Percentiles rank a stretch among this genome's conserved stretches.
phyloP scores from a whole-genome alignment of 2,113 vertebrate species.

The Emydura subglobosa region DNA sequence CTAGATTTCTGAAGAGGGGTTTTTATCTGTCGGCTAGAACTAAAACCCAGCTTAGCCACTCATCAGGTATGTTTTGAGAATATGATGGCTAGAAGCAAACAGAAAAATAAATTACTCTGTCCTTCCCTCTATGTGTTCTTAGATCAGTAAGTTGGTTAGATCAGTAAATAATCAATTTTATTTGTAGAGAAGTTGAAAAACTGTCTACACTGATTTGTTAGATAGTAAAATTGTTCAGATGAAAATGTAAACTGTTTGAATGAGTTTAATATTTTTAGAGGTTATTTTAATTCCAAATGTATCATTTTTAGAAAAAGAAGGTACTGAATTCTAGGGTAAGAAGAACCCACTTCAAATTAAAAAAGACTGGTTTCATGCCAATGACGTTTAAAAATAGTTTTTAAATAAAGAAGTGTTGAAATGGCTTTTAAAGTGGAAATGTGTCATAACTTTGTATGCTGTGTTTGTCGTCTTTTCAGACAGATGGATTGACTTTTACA shows the following conservation, averaged over 20 bases:
- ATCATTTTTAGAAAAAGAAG: slow-evolving; percentile 9
- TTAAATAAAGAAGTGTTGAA: slow-evolving; percentile 35
- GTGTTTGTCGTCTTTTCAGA: slow-evolving; percentile 53
- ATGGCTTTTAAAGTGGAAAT: slow-evolving; percentile 48
- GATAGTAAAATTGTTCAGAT: background rate
- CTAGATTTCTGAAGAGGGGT: background rate
- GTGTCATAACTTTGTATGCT: slow-evolving; percentile 39
- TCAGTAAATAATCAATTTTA: background rate
- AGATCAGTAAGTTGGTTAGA: accelerated
- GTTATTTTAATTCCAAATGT: background rate
- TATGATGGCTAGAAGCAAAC: background rate
- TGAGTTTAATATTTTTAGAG: background rate
- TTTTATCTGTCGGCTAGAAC: background rate
- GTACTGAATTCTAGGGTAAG: slow-evolving; percentile 36
- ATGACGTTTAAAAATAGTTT: slow-evolving; percentile 63
- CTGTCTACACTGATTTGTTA: background rate
- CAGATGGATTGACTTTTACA: slow-evolving; percentile 45
- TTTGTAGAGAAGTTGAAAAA: background rate
- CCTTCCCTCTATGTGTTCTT: background rate
- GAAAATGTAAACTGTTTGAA: slow-evolving; percentile 5
- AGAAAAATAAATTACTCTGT: slow-evolving; percentile 10
- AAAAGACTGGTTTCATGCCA: slow-evolving; percentile 19
- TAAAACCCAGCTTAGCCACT: background rate
- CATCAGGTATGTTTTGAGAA: background rate
- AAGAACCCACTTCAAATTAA: slow-evolving; percentile 14